Evolutionary conservation across 2,888 invertebrate genomes (phyloP), one percentile per base, ranked within the genome.

Genomic region (Habrosyne pyritoides): DNA sequence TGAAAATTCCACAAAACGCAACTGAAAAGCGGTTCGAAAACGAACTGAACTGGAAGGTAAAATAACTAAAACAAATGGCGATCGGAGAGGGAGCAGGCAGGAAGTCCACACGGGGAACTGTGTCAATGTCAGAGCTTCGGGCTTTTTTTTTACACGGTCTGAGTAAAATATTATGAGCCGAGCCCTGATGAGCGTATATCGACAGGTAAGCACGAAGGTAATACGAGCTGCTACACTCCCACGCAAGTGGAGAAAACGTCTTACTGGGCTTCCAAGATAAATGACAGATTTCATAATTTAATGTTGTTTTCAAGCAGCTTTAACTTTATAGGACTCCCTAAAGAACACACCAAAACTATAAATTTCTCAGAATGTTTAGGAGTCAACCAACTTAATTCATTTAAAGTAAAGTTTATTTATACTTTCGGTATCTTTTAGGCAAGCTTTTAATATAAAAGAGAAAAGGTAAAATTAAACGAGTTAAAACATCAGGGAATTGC

Each of bases 121-220:
- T 90, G 90, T 90, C 91, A 91, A 89, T 90, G 91, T 87, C 91
- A 85, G 73, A 79, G 76, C 79, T 81, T 81, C 78, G 76, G 77
- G n/a, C n/a, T n/a, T 66, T 57, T 71, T 73, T 81, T 83, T 77
- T 66, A 70, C 68, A 66, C 66, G 63, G 67, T 68, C 65, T 61
- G 69, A 60, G 74, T 76, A 68, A 77, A 72, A 74, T 73, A 74
- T 74, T 69, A 63, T 67, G 64, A 62, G 60, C 47, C 47, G 21
- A 53, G 59, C 59, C 57, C 53, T 47, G n/a, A n/a, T n/a, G n/a
- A 1, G 33, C 33, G 33, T 33, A 33, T n/a, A 33, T 3, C n/a
- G n/a, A 33, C 33, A n/a, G 33, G 12, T n/a, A n/a, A 6, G n/a
- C n/a, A 33, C 5, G 33, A n/a, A 33, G 7, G 4, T 28, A 28